Evolutionary conservation across 2,888 invertebrate genomes (phyloP), one percentile per base, ranked within the genome.

Genomic region (Mellilla xanthometata): DNA sequence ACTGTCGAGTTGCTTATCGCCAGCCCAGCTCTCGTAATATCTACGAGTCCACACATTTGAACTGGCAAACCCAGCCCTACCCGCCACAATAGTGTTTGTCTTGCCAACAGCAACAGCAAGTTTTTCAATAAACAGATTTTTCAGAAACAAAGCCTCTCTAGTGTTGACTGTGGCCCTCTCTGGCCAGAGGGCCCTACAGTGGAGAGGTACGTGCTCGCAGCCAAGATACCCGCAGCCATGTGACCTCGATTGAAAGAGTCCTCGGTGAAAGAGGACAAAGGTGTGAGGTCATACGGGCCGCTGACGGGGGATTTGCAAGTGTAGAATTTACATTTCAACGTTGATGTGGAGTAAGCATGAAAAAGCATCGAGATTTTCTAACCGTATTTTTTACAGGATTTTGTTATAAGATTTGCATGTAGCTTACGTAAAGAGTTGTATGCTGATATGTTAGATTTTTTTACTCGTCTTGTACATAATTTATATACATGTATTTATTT

Each of bases 111-210:
- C n/a, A 40, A 32, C 36, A 39, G 27, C 46, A 56, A 54, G 54
- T 55, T 55, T 57, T 36, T 48, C 57, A 53, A 58, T 55, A 53
- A 50, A 46, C 43, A 43, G 45, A 38, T 55, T 55, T 52, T 46
- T 42, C 32, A 24, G 41, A 39, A 48, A 54, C 55, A 52, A 45
- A 47, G 42, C 35, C 27, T 7, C 8, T n/a, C 31, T 42, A 55
- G 54, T 56, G 57, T 56, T 56, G 54, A 52, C 55, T 52, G 49
- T 57, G 31, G 29, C 23, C 19, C 34, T 32, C 6, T 19, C 6
- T 6, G 3, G 15, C 23, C 3, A 9, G 32, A 53, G 51, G 10
- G 50, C 48, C 23, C 54, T 51, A 31, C 15, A 47, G 42, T 33
- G 10, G 10, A 41, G 47, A 15, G 45, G 22, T 28, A n/a, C 39